phyloP scores from a whole-genome alignment of 2,113 vertebrate genomes.

The Suncus etruscus region DNA sequence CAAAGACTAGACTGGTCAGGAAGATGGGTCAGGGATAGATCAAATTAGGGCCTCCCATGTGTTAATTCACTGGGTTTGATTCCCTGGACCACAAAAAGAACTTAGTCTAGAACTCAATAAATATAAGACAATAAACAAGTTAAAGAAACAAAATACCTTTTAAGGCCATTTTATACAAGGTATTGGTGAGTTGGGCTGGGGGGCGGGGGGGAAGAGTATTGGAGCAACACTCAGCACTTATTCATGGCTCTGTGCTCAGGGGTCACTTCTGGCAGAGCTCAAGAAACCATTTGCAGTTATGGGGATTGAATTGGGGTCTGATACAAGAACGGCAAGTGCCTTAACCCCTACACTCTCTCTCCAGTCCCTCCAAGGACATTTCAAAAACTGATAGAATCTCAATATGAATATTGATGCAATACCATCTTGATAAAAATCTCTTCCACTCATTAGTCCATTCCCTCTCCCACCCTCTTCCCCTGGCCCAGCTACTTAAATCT shows the following conservation, averaged over 20 bases:
- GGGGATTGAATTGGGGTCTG: too few species aligned
- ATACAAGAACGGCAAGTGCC: too few species aligned
- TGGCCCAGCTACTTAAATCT: neutral
- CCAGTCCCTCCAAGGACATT: neutral
- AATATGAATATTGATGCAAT: constrained; percentile 1
- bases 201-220: too few species aligned
- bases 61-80: neutral
- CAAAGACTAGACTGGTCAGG: constrained; percentile 32
- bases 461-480: too few species aligned
- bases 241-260: too few species aligned
- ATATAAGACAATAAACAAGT: constrained; percentile 46
- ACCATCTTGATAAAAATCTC: constrained; percentile 20
- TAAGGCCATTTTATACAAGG: constrained; percentile 23
- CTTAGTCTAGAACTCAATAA: constrained; percentile 30
- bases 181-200: too few species aligned
- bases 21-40: neutral
- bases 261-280: too few species aligned
- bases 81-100: neutral
- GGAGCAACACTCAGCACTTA: too few species aligned
- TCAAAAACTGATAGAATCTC: constrained; percentile 45
- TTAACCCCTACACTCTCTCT: too few species aligned
- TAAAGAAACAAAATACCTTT: constrained; percentile 57
- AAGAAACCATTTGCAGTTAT: too few species aligned
- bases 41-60: neutral
- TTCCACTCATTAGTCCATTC: neutral